These are phyloP conservation scores for Stichodactyla mertensii DNA, from an alignment of 64 coral and sea anemone genomes.

Conservation along the genomic window DNA sequence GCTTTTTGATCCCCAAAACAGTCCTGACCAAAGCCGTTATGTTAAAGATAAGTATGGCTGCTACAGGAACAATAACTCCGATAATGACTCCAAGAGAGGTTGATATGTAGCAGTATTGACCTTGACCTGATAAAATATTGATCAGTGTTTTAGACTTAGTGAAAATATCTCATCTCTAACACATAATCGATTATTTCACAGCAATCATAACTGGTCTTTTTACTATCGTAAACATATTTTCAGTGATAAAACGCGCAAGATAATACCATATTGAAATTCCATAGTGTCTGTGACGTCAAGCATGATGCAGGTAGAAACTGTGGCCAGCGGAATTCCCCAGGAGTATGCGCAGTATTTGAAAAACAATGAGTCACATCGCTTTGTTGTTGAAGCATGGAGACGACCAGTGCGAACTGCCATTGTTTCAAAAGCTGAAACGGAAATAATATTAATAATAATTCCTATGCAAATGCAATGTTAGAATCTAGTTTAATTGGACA, in stretches of 20 bases:
- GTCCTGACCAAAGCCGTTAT: not conserved
- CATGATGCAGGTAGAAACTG: not conserved
- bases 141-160: no score
- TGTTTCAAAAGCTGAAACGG: not conserved
- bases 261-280: constrained; percentile 21
- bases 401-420: not conserved
- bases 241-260: not conserved
- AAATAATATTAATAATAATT: not conserved
- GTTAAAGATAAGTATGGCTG: not conserved
- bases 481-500: no score
- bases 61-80: not conserved
- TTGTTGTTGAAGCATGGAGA: not conserved
- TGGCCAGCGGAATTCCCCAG: constrained; percentile 21
- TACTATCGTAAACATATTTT: not conserved
- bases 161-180: no score
- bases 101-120: constrained; percentile 14
- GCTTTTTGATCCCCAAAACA: not conserved
- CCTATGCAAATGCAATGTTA: not conserved
- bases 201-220: not conserved
- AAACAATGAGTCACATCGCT: not conserved
- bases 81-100: not conserved
- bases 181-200: no score
- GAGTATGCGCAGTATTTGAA: constrained; percentile 35
- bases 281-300: constrained; percentile 16
- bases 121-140: not conserved